These are phyloP conservation scores for Drosophila mauritiana DNA, from an alignment of 1,140 invertebrate genomes.

Conservation along the genomic window DNA sequence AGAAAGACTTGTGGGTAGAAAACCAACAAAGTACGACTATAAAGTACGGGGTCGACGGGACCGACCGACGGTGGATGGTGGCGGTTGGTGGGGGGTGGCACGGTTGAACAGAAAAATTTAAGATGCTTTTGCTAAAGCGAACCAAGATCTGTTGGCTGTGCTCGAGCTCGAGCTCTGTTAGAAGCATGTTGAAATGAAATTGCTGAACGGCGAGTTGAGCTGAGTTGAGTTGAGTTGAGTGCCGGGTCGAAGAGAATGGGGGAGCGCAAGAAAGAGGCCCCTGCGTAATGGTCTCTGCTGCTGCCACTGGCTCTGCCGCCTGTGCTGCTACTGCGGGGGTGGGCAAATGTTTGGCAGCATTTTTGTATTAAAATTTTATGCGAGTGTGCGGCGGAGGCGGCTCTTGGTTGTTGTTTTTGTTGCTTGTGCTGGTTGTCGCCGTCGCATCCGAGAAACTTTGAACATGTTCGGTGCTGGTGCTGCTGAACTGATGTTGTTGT, in stretches of 20 bases:
- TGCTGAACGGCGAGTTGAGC: slow-evolving; percentile 53
- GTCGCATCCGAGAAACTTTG: slow-evolving; percentile 76
- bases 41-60: slow-evolving; percentile 52
- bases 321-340: slow-evolving; percentile 44
- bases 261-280: slow-evolving; percentile 46
- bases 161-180: slow-evolving; percentile 57
- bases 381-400: slow-evolving; percentile 41
- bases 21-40: slow-evolving; percentile 83
- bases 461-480: slow-evolving; percentile 66
- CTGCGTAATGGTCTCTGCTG: slow-evolving; percentile 53
- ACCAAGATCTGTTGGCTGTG: slow-evolving; percentile 67
- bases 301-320: slow-evolving; percentile 17
- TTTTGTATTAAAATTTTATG: slow-evolving; percentile 73
- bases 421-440: slow-evolving; percentile 37
- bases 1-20: slow-evolving; percentile 83
- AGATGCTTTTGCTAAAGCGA: slow-evolving; percentile 76
- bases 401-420: slow-evolving; percentile 30
- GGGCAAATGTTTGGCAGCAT: slow-evolving; percentile 77
- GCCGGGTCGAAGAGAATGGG: slow-evolving; percentile 48
- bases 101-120: slow-evolving; percentile 69
- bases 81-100: neutral
- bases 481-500: slow-evolving; percentile 28
- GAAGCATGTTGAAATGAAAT: slow-evolving; percentile 81
- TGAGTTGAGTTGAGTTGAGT: slow-evolving; percentile 45
- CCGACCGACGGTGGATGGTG: slow-evolving; percentile 3